Percentiles rank a stretch among this genome's conserved stretches.
phyloP scores from a whole-genome alignment of 2,888 invertebrate genomes.

The Andricus quercusramuli region DNA sequence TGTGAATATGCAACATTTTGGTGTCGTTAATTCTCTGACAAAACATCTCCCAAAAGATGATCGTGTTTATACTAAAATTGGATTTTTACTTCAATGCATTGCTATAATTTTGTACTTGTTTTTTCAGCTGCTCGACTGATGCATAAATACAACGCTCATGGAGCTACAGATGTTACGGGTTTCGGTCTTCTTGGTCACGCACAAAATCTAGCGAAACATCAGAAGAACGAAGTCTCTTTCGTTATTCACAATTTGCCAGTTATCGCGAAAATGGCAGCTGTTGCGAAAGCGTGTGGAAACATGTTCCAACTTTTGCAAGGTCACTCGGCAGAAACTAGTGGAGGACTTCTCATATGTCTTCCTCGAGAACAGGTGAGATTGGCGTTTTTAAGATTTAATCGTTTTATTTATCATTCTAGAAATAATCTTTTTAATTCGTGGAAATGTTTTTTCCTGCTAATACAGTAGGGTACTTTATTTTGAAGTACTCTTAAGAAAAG shows the following conservation, averaged over 20 bases:
- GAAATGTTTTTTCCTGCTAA: constrained; percentile 49
- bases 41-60: background rate
- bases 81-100: background rate
- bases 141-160: constrained; percentile 92
- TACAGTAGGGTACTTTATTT: constrained; percentile 62
- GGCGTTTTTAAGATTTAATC: background rate
- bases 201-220: constrained; percentile 87
- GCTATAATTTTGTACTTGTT: background rate
- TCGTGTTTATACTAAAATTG: background rate
- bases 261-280: constrained; percentile 88
- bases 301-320: constrained; percentile 87
- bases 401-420: background rate
- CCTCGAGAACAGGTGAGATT: constrained; percentile 74
- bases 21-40: constrained; percentile 41
- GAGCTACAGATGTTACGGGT: constrained; percentile 92
- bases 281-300: constrained; percentile 86
- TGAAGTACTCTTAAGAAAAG: constrained; percentile 61
- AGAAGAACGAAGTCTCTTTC: constrained; percentile 87
- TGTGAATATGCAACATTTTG: constrained; percentile 18
- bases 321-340: constrained; percentile 89
- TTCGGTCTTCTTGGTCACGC: constrained; percentile 92
- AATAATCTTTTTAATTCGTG: too few species aligned
- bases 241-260: constrained; percentile 89
- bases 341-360: constrained; percentile 78
- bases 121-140: constrained; percentile 85